A percentile compares a stretch with the other conserved stretches of the same genome.
Evolutionary conservation across 2,797 vertebrate species (phyloP).

Genomic region (Gobio occitaniae): DNA sequence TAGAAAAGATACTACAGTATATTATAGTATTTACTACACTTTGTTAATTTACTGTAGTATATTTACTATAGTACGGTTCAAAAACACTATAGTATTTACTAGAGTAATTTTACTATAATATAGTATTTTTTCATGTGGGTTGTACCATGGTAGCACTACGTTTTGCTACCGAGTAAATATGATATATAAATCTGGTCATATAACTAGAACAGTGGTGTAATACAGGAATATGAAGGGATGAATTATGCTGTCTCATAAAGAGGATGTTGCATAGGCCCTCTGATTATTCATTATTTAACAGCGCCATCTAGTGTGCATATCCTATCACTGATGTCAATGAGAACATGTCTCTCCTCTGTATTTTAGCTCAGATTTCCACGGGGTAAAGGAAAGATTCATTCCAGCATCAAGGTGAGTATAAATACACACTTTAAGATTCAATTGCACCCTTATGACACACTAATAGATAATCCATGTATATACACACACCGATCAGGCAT

Average conservation of each 20-base stretch:
- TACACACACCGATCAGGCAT: no score
- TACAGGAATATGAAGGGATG: background rate
- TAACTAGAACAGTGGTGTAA: background rate
- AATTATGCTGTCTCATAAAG: background rate
- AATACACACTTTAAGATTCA: background rate
- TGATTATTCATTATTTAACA: background rate
- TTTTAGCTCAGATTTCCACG: background rate
- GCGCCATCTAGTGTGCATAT: conserved; percentile 16
- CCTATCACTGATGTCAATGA: background rate
- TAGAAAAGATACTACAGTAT: no score
- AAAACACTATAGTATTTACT: no score
- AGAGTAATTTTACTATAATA: no score
- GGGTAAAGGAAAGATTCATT: background rate
- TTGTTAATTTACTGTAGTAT: no score
- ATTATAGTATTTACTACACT: no score
- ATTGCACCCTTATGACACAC: background rate
- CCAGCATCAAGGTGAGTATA: background rate
- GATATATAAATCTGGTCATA: no score
- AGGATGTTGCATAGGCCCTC: background rate
- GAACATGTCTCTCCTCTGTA: background rate
- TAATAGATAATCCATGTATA: background rate
- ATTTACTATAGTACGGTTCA: no score
- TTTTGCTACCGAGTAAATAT: background rate
- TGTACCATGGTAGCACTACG: background rate
- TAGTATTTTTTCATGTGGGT: no score